Evolutionary conservation across 2,797 vertebrate genomes (phyloP).

Genomic region (Nannoperca obscura): DNA sequence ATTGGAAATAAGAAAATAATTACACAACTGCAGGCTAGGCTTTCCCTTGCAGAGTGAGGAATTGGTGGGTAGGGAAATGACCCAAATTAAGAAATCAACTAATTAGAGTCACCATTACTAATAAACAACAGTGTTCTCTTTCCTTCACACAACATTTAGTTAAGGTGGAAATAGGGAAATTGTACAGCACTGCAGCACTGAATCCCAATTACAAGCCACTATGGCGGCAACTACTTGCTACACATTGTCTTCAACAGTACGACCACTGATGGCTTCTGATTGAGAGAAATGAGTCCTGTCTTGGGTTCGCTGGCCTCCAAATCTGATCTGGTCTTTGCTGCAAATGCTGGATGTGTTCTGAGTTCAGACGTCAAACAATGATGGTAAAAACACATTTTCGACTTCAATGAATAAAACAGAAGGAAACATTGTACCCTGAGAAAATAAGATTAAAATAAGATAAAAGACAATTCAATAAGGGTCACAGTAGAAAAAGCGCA

Average conservation of each 20-base stretch:
- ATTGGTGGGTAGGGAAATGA: constrained; percentile 48
- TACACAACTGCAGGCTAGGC: constrained; percentile 55
- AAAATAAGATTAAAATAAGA: neutral
- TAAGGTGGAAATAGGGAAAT: constrained; percentile 3
- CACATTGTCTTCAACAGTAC: constrained; percentile 12
- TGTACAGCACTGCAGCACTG: constrained; percentile 7
- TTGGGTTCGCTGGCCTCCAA: constrained; percentile 12
- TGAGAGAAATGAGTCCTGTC: constrained; percentile 35
- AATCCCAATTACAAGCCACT: constrained; percentile 14
- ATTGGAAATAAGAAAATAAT: constrained; percentile 67
- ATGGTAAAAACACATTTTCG: neutral
- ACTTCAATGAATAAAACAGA: neutral
- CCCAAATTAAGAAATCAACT: constrained; percentile 70
- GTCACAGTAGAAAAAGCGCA: neutral
- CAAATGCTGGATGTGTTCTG: neutral
- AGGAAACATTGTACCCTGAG: too few relatives aligned
- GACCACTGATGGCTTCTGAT: constrained; percentile 23
- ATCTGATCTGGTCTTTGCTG: constrained; percentile 7
- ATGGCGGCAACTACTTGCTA: constrained; percentile 12
- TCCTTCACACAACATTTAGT: constrained; percentile 16
- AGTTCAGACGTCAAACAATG: constrained; percentile 2
- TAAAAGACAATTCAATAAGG: neutral
- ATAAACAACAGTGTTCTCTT: constrained; percentile 37
- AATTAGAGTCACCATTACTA: constrained; percentile 52
- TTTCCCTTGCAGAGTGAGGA: constrained; percentile 61